Evolutionary conservation across 2,888 invertebrate genomes (phyloP), one percentile per base, ranked within the genome.

Genomic region (Caprella mutica): DNA sequence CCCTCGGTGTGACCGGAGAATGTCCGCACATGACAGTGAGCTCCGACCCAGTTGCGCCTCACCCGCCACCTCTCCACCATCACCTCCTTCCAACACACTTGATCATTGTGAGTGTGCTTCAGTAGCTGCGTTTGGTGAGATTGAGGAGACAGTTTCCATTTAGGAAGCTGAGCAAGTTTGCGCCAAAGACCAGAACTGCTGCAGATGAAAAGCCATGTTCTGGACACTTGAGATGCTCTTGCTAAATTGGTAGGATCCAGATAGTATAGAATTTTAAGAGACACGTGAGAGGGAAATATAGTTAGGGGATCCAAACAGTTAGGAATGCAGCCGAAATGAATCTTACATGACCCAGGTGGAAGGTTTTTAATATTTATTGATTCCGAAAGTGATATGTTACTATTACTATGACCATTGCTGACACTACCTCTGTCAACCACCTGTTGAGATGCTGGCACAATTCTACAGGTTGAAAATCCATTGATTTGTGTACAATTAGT

Each of bases 1-100:
- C 74, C 76, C 69, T 76, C 74, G 12, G 73, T 71, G 67, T 77
- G 77, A 27, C 77, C 77, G 67, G 74, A 73, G 69, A 77, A 77
- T 19, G 76, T 76, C 24, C 76, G 68, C 3, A 77, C 74, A 55
- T 75, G 73, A 67, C 76, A 77, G 56, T 74, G 69, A 12, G 76
- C 76, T 52, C 69, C 70, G 55, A 75, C 66, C 77, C 77, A 77
- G 66, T 77, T 77, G 43, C 73, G 69, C 52, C 74, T 69, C 33
- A 77, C 67, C 17, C 74, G 68, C 65, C 69, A 77, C 33, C 76
- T 68, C 65, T 77, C 76, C 24, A 73, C 71, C 70, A 76, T 77
- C 21, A 74, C 66, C 59, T 65, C 59, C 44, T 61, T 65, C 67
- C 67, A 68, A 39, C 62, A 56, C 40, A 66, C 55, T 26, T 55